phyloP scores from a whole-genome alignment of 2,113 vertebrate genomes.

The Hippocampus mohnikei region DNA sequence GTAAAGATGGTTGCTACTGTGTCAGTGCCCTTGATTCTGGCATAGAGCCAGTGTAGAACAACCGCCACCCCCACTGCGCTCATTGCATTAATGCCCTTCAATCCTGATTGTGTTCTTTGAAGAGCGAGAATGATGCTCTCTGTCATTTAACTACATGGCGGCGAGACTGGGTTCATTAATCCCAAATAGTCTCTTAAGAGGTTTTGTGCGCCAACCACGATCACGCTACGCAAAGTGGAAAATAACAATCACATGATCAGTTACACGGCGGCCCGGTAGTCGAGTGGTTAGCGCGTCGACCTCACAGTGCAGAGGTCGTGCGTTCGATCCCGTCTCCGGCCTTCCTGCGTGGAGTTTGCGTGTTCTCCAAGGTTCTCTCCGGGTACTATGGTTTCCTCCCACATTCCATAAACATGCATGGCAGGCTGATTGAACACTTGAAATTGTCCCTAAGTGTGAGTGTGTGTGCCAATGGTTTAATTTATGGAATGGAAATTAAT shows the following conservation, averaged over 20 bases:
- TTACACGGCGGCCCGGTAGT: background rate
- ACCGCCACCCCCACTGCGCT: background rate
- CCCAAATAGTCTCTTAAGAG: slow-evolving; percentile 36
- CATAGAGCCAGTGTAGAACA: background rate
- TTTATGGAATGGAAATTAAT: background rate
- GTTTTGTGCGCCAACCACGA: slow-evolving; percentile 29
- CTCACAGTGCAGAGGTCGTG: too few species aligned
- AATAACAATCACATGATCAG: slow-evolving; percentile 22
- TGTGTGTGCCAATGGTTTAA: background rate
- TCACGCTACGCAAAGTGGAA: slow-evolving; percentile 17
- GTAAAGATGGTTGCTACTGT: background rate
- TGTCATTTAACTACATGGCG: slow-evolving; percentile 55
- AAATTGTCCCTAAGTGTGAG: too few species aligned
- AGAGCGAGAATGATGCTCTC: slow-evolving; percentile 43
- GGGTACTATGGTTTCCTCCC: too few species aligned
- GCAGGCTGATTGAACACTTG: too few species aligned
- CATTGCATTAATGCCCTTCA: background rate
- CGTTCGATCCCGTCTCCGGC: too few species aligned
- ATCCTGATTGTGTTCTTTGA: slow-evolving; percentile 28
- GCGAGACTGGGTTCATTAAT: slow-evolving; percentile 53
- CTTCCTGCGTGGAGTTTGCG: too few species aligned
- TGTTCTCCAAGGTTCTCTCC: too few species aligned
- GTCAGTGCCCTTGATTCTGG: background rate
- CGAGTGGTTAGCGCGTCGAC: too few species aligned
- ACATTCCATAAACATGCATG: too few species aligned